These are phyloP conservation scores for Empis livida DNA, from an alignment of 2,888 invertebrate species.

Conservation along the genomic window DNA sequence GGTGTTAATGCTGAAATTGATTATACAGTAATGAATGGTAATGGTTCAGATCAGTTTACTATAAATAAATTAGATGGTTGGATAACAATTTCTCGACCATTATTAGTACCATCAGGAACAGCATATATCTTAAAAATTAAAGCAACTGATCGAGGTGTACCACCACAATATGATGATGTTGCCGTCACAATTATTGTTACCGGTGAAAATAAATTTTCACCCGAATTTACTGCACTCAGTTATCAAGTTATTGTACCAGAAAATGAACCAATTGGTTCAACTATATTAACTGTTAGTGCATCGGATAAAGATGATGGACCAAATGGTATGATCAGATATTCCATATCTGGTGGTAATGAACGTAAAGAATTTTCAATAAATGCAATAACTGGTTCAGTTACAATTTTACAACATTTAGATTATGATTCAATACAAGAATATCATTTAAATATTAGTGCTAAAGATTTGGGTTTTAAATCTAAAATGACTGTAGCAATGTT, in stretches of 20 bases:
- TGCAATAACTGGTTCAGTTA: constrained; percentile 62
- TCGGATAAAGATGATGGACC: constrained; percentile 77
- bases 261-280: constrained; percentile 75
- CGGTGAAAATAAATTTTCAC: constrained; percentile 67
- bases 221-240: constrained; percentile 69
- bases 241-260: constrained; percentile 87
- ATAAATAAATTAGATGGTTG: constrained; percentile 69
- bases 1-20: constrained; percentile 83
- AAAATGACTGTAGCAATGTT: constrained; percentile 65
- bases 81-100: constrained; percentile 53
- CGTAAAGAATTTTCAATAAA: constrained; percentile 70
- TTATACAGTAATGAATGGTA: constrained; percentile 60
- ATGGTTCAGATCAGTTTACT: constrained; percentile 60
- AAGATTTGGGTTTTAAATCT: constrained; percentile 72
- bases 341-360: constrained; percentile 72
- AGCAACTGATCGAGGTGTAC: constrained; percentile 79
- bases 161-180: constrained; percentile 68
- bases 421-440: constrained; percentile 78
- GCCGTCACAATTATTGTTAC: constrained; percentile 64
- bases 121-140: constrained; percentile 55
- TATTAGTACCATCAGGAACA: constrained; percentile 40
- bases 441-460: constrained; percentile 73
- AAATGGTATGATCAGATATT: constrained; percentile 77
- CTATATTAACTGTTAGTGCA: constrained; percentile 72
- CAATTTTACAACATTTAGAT: constrained; percentile 67